A percentile compares a stretch with the other conserved stretches of the same genome.
phyloP scores from a whole-genome alignment of 2,888 invertebrate species.

The Lamellibrachia satsuma region DNA sequence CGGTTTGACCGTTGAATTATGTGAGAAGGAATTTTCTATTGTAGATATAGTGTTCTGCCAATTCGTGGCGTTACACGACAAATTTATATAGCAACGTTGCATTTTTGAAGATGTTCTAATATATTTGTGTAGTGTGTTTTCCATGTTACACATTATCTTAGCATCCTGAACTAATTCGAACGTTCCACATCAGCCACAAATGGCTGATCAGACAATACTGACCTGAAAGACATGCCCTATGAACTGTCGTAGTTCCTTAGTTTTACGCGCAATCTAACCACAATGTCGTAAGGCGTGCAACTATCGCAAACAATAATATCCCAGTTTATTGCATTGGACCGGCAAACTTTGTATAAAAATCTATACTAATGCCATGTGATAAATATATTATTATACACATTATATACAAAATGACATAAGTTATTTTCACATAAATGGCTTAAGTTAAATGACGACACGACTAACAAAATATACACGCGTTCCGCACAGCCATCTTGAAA shows the following conservation, averaged over 20 bases:
- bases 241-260: background rate
- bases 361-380: background rate
- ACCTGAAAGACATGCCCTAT: background rate
- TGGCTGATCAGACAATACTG: background rate
- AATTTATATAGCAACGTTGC: background rate
- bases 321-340: background rate
- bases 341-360: background rate
- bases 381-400: background rate
- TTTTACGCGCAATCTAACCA: background rate
- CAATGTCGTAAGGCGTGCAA: background rate
- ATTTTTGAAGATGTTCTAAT: background rate
- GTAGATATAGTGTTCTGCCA: background rate
- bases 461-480: background rate
- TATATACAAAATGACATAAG: conserved; percentile 3
- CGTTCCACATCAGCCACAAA: background rate
- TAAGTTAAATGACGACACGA: background rate
- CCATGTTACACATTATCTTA: background rate
- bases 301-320: conserved; percentile 17
- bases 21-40: background rate
- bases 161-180: background rate
- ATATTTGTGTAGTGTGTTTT: background rate
- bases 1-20: background rate
- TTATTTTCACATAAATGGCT: background rate
- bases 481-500: background rate
- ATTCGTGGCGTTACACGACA: background rate